A percentile compares a stretch with the other conserved stretches of the same genome.
Evolutionary conservation across 2,888 invertebrate genomes (phyloP).

Genomic region (Apodemia duryi): DNA sequence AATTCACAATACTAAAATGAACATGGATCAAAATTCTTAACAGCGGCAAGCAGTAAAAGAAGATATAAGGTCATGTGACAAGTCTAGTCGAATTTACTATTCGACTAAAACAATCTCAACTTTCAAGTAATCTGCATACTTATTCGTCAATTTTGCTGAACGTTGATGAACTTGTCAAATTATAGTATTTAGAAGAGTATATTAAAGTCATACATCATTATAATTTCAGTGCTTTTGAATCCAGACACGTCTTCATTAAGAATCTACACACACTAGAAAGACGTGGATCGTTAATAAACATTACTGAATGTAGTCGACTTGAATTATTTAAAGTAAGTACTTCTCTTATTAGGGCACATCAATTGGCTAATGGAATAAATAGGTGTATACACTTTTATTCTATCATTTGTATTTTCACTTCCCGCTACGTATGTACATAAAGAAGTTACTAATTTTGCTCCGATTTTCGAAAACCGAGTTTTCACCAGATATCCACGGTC

Average conservation of each 20-base stretch:
- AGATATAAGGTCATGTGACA: too few relatives aligned
- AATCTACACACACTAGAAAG: conserved; percentile 3
- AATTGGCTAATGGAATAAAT: not conserved
- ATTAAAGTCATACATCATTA: conserved; percentile 6
- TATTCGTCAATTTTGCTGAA: not conserved
- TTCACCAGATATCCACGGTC: too few relatives aligned
- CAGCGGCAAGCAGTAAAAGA: too few relatives aligned
- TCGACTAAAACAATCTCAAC: not conserved
- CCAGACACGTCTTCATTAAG: conserved; percentile 4
- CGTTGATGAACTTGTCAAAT: not conserved
- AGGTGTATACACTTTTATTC: too few relatives aligned
- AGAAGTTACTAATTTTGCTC: too few relatives aligned
- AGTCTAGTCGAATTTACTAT: too few relatives aligned
- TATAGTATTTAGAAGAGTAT: not conserved
- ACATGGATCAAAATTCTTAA: too few relatives aligned
- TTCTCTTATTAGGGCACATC: not conserved
- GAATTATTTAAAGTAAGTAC: not conserved
- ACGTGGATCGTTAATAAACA: not conserved
- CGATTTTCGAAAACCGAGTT: too few relatives aligned
- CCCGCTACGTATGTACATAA: too few relatives aligned
- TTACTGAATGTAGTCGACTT: not conserved
- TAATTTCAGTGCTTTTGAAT: not conserved
- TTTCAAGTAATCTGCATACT: not conserved
- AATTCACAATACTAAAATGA: too few relatives aligned
- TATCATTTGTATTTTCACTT: too few relatives aligned